These are phyloP conservation scores for Ganaspis sp. DNA, from an alignment of 1,140 invertebrate genomes.

Conservation along the genomic window DNA sequence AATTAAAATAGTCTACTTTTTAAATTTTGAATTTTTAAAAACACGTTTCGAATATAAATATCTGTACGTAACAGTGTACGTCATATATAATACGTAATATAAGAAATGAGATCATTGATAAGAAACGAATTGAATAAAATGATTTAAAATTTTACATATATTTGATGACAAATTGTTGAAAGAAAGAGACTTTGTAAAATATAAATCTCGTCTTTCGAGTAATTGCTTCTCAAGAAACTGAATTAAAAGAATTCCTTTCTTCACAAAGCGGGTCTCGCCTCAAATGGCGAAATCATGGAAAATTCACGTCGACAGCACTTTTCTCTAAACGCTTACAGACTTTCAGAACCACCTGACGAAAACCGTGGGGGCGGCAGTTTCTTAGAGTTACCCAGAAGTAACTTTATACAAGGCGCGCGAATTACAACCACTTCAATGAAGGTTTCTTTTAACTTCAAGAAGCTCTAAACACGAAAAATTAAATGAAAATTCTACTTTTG, in stretches of 20 bases:
- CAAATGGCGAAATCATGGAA: slow-evolving; percentile 18
- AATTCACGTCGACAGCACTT: slow-evolving; percentile 9
- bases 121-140: no score
- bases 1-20: background rate
- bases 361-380: background rate
- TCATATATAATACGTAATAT: no score
- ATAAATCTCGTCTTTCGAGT: slow-evolving; percentile 1
- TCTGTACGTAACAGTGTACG: no score
- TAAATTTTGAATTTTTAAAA: no score
- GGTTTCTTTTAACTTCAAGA: background rate
- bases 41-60: no score
- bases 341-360: slow-evolving; percentile 10
- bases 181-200: background rate
- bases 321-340: background rate
- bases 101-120: no score
- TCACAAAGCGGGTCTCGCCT: background rate
- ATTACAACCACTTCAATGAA: background rate
- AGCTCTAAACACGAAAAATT: background rate
- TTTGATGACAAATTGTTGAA: background rate
- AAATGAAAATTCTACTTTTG: background rate
- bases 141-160: background rate
- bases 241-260: slow-evolving; percentile 18
- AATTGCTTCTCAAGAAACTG: slow-evolving; percentile 28
- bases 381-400: background rate
- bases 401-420: background rate